phyloP scores from a whole-genome alignment of 2,888 invertebrate genomes.

The Lithophane semibrunnea region DNA sequence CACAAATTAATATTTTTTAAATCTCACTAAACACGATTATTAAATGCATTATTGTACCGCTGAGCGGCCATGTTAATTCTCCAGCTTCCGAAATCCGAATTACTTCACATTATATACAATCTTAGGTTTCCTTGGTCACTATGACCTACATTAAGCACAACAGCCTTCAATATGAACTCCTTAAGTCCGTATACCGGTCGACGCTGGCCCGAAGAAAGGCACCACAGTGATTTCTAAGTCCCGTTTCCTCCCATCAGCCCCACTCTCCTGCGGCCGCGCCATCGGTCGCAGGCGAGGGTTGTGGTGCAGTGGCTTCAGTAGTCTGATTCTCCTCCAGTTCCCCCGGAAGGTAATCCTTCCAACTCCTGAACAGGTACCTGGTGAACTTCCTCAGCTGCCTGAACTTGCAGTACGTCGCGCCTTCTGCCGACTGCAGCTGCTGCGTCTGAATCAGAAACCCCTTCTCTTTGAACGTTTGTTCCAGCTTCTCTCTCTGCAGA shows the following conservation, averaged over 20 bases:
- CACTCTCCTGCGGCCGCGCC: constrained; percentile 74
- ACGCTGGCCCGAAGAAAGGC: constrained; percentile 35
- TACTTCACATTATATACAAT: constrained; percentile 53
- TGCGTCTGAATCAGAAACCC: constrained; percentile 98
- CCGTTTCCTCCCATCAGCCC: constrained; percentile 71
- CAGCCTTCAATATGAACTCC: constrained; percentile 43
- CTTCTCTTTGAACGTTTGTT: constrained; percentile 97
- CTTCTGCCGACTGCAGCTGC: constrained; percentile 97
- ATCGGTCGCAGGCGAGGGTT: constrained; percentile 58
- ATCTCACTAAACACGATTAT: constrained; percentile 78
- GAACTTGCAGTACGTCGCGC: constrained; percentile 98
- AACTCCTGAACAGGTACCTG: constrained; percentile 96
- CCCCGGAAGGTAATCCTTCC: constrained; percentile 97
- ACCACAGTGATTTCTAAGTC: constrained; percentile 37
- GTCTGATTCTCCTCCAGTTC: constrained; percentile 88
- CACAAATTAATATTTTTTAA: constrained; percentile 68
- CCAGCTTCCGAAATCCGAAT: constrained; percentile 43
- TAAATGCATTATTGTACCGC: constrained; percentile 84
- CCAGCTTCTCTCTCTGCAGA: constrained; percentile 96
- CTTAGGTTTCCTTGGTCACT: constrained; percentile 44
- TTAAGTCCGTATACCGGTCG: constrained; percentile 21
- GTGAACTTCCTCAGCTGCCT: constrained; percentile 97
- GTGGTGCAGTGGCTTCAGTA: constrained; percentile 50
- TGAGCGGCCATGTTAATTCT: constrained; percentile 62
- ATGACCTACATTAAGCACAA: constrained; percentile 37